Conservation (phyloP, 1,140 invertebrate species). For the Aphelinus atriplicis region DNA sequence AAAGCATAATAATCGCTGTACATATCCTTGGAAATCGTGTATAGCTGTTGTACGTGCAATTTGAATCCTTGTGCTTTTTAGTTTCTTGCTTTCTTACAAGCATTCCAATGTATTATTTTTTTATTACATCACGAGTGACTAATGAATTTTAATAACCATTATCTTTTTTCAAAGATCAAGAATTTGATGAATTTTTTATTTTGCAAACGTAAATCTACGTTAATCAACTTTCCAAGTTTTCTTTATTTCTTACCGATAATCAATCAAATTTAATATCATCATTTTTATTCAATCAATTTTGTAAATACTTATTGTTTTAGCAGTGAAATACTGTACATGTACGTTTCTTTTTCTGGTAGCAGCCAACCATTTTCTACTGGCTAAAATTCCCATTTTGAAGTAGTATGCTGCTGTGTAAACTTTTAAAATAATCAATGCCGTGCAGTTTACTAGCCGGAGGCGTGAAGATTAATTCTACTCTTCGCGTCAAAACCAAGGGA, state of each 20-base stretch:
- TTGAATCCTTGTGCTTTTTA: conserved; percentile 3
- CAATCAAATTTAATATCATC: too few species aligned
- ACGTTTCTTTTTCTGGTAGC: background rate
- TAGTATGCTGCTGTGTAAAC: conserved; percentile 16
- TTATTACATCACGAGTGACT: too few species aligned
- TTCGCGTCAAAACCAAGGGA: conserved; percentile 43
- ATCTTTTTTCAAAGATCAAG: background rate
- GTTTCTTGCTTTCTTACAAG: background rate
- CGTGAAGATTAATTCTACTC: background rate
- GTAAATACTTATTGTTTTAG: too few species aligned
- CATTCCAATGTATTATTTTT: background rate
- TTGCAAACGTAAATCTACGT: background rate
- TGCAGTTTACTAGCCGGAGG: conserved; percentile 25
- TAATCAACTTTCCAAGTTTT: background rate
- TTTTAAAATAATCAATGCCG: conserved; percentile 26
- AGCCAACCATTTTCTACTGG: background rate
- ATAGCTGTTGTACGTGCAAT: conserved; percentile 18
- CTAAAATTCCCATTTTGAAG: conserved; percentile 1
- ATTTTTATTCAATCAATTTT: too few species aligned
- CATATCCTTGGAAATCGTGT: conserved; percentile 21
- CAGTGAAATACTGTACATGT: background rate
- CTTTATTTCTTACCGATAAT: background rate
- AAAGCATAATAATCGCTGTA: conserved; percentile 23
- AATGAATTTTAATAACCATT: background rate
- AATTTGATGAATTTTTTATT: conserved; percentile 5